Conservation (phyloP, 2,888 invertebrate genomes). For the Ormyrus pomaceus region DNA sequence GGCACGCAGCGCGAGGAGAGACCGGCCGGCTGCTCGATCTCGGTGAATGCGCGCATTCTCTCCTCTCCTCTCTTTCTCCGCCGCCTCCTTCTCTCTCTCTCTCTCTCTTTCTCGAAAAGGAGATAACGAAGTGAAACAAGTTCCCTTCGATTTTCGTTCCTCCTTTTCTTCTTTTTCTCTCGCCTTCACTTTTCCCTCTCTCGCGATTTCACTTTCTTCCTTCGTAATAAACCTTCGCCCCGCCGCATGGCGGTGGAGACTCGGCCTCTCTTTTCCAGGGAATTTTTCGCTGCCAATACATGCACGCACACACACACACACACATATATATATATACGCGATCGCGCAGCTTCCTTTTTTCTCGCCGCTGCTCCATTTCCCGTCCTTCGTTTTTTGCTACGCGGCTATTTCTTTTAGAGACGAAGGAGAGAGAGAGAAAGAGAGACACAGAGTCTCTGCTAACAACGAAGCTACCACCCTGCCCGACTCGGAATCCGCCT, state of each 20-base stretch:
- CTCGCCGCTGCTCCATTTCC: conserved; percentile 43
- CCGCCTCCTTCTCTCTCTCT: neutral
- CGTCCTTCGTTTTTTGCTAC: conserved; percentile 44
- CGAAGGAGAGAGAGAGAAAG: conserved; percentile 18
- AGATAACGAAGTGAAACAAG: conserved; percentile 45
- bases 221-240: conserved; percentile 3
- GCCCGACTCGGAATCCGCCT: conserved; percentile 43
- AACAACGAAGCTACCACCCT: conserved; percentile 33
- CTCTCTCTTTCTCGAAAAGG: conserved; percentile 20
- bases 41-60: neutral
- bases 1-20: conserved; percentile 1
- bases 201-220: conserved; percentile 27
- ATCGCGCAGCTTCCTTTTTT: conserved; percentile 21
- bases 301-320: no score
- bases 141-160: conserved; percentile 39
- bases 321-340: neutral
- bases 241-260: neutral
- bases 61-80: neutral
- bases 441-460: conserved; percentile 7
- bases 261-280: conserved; percentile 1
- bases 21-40: neutral
- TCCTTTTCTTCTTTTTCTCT: conserved; percentile 28
- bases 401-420: conserved; percentile 36
- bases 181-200: conserved; percentile 34
- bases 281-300: no score